Percentiles rank a stretch among this genome's conserved stretches.
These are phyloP conservation scores for Lepus americanus DNA, from an alignment of 2,113 vertebrate genomes.

Conservation along the genomic window DNA sequence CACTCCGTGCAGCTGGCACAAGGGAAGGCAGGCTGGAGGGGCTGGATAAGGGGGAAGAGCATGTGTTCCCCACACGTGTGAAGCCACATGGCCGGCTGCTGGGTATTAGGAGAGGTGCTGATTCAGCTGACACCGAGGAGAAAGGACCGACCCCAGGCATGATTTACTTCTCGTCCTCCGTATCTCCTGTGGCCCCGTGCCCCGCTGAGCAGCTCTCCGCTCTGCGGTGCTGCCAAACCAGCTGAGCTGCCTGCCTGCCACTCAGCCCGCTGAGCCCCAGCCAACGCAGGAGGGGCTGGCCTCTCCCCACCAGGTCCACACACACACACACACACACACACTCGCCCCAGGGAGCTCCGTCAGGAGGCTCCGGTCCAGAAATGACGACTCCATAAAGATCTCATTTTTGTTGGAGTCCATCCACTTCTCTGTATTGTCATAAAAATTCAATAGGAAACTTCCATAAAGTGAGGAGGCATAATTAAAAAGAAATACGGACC, in stretches of 20 bases:
- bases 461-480: conserved; percentile 46
- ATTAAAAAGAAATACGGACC: conserved; percentile 76
- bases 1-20: background rate
- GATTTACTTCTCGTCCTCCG: background rate
- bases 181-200: too few species aligned
- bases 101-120: background rate
- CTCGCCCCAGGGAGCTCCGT: background rate
- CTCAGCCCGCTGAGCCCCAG: background rate
- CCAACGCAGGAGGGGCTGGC: background rate
- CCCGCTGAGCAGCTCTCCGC: background rate
- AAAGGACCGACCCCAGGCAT: background rate
- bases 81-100: background rate
- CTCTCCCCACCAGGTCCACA: background rate
- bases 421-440: conserved; percentile 73
- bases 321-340: background rate
- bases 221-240: background rate
- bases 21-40: background rate
- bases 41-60: accelerated
- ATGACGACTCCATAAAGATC: conserved; percentile 75
- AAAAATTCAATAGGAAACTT: conserved; percentile 80
- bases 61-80: accelerated
- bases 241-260: background rate
- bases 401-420: conserved; percentile 77
- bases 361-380: conserved; percentile 59
- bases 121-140: background rate